Conservation (phyloP, 2,888 invertebrate species). For the Branchipolynoe longqiensis region DNA sequence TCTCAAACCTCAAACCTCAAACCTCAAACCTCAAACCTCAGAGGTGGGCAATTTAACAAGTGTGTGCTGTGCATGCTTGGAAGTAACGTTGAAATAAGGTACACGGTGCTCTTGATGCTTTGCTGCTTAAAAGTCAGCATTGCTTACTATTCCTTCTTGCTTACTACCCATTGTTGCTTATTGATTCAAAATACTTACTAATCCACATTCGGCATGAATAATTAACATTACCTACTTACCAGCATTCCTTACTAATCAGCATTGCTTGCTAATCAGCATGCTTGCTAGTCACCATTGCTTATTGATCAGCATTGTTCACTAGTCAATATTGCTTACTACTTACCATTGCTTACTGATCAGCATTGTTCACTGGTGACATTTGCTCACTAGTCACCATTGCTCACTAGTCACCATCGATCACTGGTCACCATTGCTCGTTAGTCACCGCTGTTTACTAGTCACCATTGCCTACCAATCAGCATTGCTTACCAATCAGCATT, state of each 20-base stretch:
- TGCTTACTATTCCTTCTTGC: not conserved
- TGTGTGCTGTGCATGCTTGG: too few species aligned
- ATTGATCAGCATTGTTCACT: not conserved
- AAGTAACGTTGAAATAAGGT: too few species aligned
- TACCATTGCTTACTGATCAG: not conserved
- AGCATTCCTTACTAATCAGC: not conserved
- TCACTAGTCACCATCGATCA: not conserved
- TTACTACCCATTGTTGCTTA: not conserved
- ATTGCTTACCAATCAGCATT: not conserved
- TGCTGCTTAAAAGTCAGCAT: too few species aligned
- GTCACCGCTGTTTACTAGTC: not conserved
- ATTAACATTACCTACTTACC: not conserved
- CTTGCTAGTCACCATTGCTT: not conserved
- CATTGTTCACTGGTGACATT: not conserved
- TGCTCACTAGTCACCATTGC: not conserved
- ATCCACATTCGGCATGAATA: not conserved
- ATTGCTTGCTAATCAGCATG: not conserved
- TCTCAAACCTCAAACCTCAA: too few species aligned
- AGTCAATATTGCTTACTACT: not conserved
- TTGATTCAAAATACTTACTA: not conserved
- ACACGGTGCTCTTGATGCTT: too few species aligned
- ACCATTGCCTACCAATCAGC: not conserved
- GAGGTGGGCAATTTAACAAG: too few species aligned
- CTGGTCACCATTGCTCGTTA: not conserved
- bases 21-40: too few species aligned